These are phyloP conservation scores for Chrysolina oricalcia DNA, from an alignment of 2,888 invertebrate species.

Conservation along the genomic window DNA sequence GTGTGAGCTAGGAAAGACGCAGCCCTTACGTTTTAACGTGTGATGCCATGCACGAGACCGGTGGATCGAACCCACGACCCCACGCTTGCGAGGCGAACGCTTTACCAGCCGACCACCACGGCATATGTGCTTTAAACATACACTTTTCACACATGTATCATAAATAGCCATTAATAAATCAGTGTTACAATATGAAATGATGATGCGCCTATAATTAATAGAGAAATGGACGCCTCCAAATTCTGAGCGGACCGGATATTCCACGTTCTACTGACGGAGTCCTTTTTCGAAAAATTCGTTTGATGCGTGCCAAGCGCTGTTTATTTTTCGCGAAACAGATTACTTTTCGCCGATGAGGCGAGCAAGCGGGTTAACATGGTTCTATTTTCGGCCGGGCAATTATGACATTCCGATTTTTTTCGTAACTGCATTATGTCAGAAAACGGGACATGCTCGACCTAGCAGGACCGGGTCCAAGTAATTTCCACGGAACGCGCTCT, in stretches of 20 bases:
- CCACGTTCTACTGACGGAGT: not conserved
- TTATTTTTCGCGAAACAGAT: conserved; percentile 8
- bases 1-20: too few species aligned
- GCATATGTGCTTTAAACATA: too few species aligned
- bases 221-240: not conserved
- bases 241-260: not conserved
- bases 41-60: too few species aligned
- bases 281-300: conserved; percentile 3
- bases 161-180: too few species aligned
- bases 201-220: conserved; percentile 12
- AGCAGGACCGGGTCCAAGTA: conserved; percentile 9
- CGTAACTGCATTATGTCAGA: conserved; percentile 10
- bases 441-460: not conserved
- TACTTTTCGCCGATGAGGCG: conserved; percentile 10
- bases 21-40: too few species aligned
- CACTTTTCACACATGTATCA: too few species aligned
- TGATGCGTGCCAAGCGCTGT: conserved; percentile 10
- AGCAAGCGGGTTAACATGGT: not conserved
- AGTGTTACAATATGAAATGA: not conserved
- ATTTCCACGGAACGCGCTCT: not conserved
- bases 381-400: conserved; percentile 12
- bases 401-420: conserved; percentile 15
- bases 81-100: too few species aligned
- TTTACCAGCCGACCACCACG: too few species aligned
- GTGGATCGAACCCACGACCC: too few species aligned